Evolutionary conservation across 2,888 invertebrate genomes (phyloP).

Genomic region (Choristoneura rosaceana): DNA sequence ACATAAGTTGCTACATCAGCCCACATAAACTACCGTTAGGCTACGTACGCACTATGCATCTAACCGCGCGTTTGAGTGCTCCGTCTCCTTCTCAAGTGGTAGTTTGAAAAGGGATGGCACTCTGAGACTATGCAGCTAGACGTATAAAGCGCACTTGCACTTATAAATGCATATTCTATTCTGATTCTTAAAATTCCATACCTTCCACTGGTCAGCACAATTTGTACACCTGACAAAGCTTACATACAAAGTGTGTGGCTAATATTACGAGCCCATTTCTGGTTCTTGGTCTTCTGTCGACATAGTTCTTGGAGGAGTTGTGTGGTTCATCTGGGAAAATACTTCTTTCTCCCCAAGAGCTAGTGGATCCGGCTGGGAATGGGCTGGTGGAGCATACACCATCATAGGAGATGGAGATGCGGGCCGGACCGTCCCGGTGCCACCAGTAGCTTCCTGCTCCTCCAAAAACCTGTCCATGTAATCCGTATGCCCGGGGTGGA

Average conservation of each 20-base stretch:
- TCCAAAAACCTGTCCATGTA: slow-evolving; percentile 97
- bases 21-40: not conserved
- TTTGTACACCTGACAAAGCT: slow-evolving; percentile 19
- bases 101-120: no score
- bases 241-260: slow-evolving; percentile 53
- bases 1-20: not conserved
- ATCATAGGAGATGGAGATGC: slow-evolving; percentile 88
- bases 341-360: slow-evolving; percentile 81
- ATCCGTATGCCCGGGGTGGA: slow-evolving; percentile 97
- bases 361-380: slow-evolving; percentile 75
- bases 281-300: slow-evolving; percentile 79
- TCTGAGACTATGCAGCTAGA: no score
- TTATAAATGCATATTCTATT: slow-evolving; percentile 18
- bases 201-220: slow-evolving; percentile 11
- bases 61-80: no score
- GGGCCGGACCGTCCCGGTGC: slow-evolving; percentile 81
- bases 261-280: slow-evolving; percentile 76
- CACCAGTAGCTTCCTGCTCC: slow-evolving; percentile 92
- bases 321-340: slow-evolving; percentile 78
- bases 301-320: slow-evolving; percentile 68
- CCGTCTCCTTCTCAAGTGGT: no score
- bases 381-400: slow-evolving; percentile 75
- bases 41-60: no score
- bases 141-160: no score
- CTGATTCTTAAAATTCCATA: not conserved